These are phyloP conservation scores for Prinia subflava DNA, from an alignment of 2,113 vertebrate genomes.

Conservation along the genomic window DNA sequence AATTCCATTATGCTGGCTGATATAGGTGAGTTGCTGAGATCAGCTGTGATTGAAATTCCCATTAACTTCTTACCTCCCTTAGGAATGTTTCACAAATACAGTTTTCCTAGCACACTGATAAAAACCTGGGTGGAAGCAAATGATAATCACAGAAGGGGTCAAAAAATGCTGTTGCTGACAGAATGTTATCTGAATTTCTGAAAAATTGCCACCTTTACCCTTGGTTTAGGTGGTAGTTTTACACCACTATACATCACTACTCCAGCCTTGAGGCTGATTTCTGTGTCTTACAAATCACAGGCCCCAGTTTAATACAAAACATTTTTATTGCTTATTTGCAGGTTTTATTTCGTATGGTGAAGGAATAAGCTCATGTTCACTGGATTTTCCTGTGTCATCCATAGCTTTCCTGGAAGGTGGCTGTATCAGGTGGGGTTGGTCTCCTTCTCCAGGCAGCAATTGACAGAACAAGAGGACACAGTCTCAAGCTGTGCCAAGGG, in stretches of 20 bases:
- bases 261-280: neutral
- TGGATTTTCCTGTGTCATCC: neutral
- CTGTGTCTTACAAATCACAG: neutral
- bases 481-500: too few species aligned
- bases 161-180: neutral
- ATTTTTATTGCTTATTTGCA: neutral
- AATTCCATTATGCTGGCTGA: neutral
- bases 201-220: neutral
- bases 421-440: too few species aligned
- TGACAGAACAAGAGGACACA: too few species aligned
- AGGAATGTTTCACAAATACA: neutral
- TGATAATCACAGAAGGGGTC: neutral
- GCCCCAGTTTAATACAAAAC: neutral
- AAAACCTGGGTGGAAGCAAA: neutral
- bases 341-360: neutral
- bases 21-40: neutral
- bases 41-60: neutral
- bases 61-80: neutral
- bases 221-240: neutral
- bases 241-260: fast-evolving
- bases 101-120: neutral
- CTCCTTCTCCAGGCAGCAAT: too few species aligned
- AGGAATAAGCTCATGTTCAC: neutral
- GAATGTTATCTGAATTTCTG: neutral
- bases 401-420: neutral